Conservation (phyloP, 2,888 invertebrate species). For the Tuberolachnus salignus region DNA sequence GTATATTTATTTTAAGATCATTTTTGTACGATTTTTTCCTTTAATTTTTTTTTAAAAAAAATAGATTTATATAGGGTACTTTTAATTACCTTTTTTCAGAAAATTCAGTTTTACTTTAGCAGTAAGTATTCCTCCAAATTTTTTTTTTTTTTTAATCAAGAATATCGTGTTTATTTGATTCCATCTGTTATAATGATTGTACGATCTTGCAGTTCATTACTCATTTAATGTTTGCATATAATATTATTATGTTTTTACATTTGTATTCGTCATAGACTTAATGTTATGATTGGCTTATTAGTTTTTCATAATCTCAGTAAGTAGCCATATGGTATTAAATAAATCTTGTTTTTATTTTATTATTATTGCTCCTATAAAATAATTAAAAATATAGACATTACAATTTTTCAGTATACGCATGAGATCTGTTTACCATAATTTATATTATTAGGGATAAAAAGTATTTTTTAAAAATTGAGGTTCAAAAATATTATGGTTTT, state of each 20-base stretch:
- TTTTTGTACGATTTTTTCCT: slow-evolving; percentile 48
- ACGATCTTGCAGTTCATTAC: not conserved
- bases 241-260: not conserved
- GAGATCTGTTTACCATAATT: not conserved
- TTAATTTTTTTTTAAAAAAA: slow-evolving; percentile 42
- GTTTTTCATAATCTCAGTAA: not conserved
- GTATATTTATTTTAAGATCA: slow-evolving; percentile 48
- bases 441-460: not conserved
- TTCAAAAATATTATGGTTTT: not conserved
- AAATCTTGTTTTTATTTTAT: not conserved
- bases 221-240: not conserved
- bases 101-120: not conserved
- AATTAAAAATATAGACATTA: too few relatives aligned
- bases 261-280: slow-evolving; percentile 2
- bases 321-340: too few relatives aligned
- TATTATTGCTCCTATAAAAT: not conserved
- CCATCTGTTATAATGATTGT: not conserved
- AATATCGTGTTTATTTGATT: not conserved
- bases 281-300: not conserved
- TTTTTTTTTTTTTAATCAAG: not conserved
- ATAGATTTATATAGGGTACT: slow-evolving; percentile 3
- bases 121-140: not conserved
- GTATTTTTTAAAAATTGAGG: not conserved
- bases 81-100: slow-evolving; percentile 17
- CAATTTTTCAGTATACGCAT: not conserved